These are phyloP conservation scores for Aricia agestis DNA, from an alignment of 1,140 invertebrate species.

Conservation along the genomic window DNA sequence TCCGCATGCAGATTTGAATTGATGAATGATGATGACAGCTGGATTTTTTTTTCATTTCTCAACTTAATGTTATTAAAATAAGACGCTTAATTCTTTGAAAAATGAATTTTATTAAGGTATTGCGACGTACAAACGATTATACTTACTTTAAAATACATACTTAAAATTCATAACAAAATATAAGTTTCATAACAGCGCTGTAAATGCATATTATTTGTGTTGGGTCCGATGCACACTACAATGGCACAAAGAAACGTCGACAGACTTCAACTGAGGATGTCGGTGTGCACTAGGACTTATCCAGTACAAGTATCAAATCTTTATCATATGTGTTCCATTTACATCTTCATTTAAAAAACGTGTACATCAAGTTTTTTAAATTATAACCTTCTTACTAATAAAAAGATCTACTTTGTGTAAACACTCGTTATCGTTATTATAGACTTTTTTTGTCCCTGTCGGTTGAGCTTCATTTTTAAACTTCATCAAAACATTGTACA, in stretches of 20 bases:
- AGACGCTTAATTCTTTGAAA: constrained; percentile 29
- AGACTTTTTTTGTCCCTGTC: no score
- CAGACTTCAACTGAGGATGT: not conserved
- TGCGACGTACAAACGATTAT: constrained; percentile 36
- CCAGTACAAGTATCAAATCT: not conserved
- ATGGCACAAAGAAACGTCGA: constrained; percentile 10
- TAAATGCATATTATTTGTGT: constrained; percentile 2
- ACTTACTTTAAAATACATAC: constrained; percentile 35
- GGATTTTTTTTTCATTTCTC: no score
- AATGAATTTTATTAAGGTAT: constrained; percentile 43
- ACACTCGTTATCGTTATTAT: no score
- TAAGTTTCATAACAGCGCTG: constrained; percentile 14
- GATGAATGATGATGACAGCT: no score
- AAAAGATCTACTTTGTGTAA: no score
- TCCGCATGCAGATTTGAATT: no score
- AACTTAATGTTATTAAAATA: constrained; percentile 12
- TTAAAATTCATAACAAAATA: constrained; percentile 36
- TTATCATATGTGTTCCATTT: no score
- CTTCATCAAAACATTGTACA: no score
- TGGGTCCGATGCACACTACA: constrained; percentile 3
- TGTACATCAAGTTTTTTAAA: no score
- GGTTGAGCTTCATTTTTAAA: no score
- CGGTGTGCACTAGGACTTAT: constrained; percentile 7
- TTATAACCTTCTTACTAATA: no score
- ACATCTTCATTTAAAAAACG: no score